These are phyloP conservation scores for Rhagonycha lutea DNA, from an alignment of 2,888 invertebrate genomes.

Conservation along the genomic window DNA sequence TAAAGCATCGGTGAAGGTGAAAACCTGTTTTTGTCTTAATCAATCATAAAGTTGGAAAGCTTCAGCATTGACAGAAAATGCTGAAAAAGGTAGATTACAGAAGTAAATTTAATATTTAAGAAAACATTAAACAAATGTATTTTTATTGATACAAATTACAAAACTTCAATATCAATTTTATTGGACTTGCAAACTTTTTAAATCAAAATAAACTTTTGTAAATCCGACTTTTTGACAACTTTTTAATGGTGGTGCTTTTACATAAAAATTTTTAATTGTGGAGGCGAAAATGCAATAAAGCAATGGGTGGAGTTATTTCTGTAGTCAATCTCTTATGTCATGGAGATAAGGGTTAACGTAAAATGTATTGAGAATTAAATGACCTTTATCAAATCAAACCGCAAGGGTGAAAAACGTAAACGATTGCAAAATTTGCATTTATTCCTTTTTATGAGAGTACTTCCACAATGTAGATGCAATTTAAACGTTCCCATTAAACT, in stretches of 20 bases:
- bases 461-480: not conserved
- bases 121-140: not conserved
- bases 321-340: not conserved
- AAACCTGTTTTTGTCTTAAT: not conserved
- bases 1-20: not conserved
- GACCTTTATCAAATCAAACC: conserved; percentile 4
- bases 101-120: too few species aligned
- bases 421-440: conserved; percentile 4
- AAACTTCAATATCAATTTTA: not conserved
- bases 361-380: not conserved
- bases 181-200: not conserved
- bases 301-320: not conserved
- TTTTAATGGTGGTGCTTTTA: not conserved
- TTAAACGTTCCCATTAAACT: conserved; percentile 1
- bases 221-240: not conserved
- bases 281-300: not conserved
- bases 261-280: not conserved
- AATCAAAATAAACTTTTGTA: not conserved
- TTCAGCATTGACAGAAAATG: not conserved
- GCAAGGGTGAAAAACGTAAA: conserved; percentile 2
- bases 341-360: not conserved
- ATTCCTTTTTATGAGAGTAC: conserved; percentile 1
- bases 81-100: too few species aligned
- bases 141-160: too few species aligned
- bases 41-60: not conserved